phyloP scores from a whole-genome alignment of 2,888 invertebrate genomes.

The Caenorhabditis sinica region DNA sequence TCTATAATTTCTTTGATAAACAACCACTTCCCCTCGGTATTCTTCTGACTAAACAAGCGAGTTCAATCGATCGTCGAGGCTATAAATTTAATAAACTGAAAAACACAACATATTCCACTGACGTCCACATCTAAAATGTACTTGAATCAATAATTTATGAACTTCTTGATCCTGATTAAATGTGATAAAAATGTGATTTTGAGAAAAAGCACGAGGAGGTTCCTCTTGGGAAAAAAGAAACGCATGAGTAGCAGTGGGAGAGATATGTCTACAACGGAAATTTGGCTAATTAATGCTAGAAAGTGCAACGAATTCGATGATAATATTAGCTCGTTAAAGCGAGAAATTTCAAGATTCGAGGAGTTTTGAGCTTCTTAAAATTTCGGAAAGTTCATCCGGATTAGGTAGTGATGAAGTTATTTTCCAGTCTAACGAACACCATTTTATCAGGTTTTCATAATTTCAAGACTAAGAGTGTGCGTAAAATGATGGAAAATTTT shows the following conservation, averaged over 20 bases:
- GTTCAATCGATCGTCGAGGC: neutral
- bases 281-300: neutral
- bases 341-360: neutral
- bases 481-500: neutral
- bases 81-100: neutral
- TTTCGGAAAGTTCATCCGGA: no score
- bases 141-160: slow-evolving; percentile 23
- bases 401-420: no score
- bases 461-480: no score
- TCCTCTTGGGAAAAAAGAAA: no score
- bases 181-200: neutral
- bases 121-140: neutral
- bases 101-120: neutral
- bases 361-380: no score
- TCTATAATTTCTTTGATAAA: slow-evolving; percentile 1
- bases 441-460: no score
- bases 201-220: no score
- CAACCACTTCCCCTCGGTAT: neutral
- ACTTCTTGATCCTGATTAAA: neutral
- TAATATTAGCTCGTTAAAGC: neutral
- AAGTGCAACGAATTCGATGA: neutral
- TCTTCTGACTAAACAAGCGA: neutral
- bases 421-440: no score
- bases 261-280: slow-evolving; percentile 4
- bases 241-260: neutral